Evolutionary conservation across 1,140 invertebrate species (phyloP).

Genomic region (Anagrus nilaparvatae): DNA sequence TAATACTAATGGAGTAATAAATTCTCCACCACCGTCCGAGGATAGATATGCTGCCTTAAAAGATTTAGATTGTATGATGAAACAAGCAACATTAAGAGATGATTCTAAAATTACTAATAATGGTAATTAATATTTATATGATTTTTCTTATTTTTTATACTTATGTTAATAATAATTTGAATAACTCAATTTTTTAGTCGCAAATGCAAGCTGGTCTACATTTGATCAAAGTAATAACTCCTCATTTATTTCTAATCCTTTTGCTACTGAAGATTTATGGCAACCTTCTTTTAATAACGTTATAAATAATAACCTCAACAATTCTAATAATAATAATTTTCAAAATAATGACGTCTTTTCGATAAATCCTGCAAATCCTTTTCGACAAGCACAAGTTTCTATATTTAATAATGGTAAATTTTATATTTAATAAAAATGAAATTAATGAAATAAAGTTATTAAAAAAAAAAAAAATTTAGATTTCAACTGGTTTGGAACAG

Average conservation of each 20-base stretch:
- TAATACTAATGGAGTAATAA: slow-evolving; percentile 6
- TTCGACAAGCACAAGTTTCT: slow-evolving; percentile 31
- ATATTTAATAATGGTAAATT: slow-evolving; percentile 32
- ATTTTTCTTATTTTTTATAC: not conserved
- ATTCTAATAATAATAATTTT: slow-evolving; percentile 27
- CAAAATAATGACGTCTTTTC: slow-evolving; percentile 30
- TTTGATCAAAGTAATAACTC: slow-evolving; percentile 29
- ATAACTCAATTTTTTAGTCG: slow-evolving; percentile 21
- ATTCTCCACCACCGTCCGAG: slow-evolving; percentile 46
- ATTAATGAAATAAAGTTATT: not conserved
- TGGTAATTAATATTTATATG: slow-evolving; percentile 20
- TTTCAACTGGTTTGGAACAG: slow-evolving; percentile 32
- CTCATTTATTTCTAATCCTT: slow-evolving; percentile 38
- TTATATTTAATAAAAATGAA: slow-evolving; percentile 10
- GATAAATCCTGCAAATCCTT: slow-evolving; percentile 36
- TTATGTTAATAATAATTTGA: slow-evolving; percentile 5
- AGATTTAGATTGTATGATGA: slow-evolving; percentile 63
- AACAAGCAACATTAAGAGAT: slow-evolving; percentile 39
- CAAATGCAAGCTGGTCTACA: slow-evolving; percentile 30
- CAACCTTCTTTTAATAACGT: slow-evolving; percentile 32
- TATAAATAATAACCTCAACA: slow-evolving; percentile 28
- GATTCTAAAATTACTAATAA: slow-evolving; percentile 33
- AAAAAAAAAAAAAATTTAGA: slow-evolving; percentile 21
- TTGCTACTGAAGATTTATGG: slow-evolving; percentile 32
- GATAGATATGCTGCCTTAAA: slow-evolving; percentile 75